Conservation (phyloP, 2,113 vertebrate genomes). For the Sigmodon hispidus region DNA sequence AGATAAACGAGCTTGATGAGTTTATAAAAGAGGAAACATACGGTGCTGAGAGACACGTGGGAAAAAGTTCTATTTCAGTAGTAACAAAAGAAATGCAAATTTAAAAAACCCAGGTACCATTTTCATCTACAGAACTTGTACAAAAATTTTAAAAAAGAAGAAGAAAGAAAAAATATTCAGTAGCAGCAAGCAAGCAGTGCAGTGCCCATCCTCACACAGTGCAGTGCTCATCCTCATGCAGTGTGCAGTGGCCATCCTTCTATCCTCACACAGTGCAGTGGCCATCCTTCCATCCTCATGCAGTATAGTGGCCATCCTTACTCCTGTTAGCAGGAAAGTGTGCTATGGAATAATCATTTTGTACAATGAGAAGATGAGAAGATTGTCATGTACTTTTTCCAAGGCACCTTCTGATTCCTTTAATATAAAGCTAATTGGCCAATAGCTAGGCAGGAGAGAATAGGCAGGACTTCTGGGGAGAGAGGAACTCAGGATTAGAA, state of each 20-base stretch:
- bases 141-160: background rate
- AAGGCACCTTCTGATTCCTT: background rate
- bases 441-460: background rate
- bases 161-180: background rate
- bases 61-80: conserved; percentile 73
- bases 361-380: background rate
- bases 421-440: background rate
- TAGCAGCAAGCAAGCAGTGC: background rate
- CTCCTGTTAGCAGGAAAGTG: background rate
- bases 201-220: background rate
- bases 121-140: conserved; percentile 55
- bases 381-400: too few relatives aligned
- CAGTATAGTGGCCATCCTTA: background rate
- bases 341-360: background rate
- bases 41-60: conserved; percentile 60
- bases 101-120: conserved; percentile 57
- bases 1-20: conserved; percentile 52
- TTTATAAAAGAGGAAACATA: conserved; percentile 74
- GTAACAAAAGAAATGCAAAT: conserved; percentile 79
- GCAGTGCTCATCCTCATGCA: too few relatives aligned
- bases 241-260: too few relatives aligned
- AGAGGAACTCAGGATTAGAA: background rate
- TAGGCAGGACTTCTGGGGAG: background rate
- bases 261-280: too few relatives aligned
- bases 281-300: too few relatives aligned